Evolutionary conservation across 1,140 invertebrate species (phyloP), one percentile per base, ranked within the genome.

Genomic region (Lucilia sericata): DNA sequence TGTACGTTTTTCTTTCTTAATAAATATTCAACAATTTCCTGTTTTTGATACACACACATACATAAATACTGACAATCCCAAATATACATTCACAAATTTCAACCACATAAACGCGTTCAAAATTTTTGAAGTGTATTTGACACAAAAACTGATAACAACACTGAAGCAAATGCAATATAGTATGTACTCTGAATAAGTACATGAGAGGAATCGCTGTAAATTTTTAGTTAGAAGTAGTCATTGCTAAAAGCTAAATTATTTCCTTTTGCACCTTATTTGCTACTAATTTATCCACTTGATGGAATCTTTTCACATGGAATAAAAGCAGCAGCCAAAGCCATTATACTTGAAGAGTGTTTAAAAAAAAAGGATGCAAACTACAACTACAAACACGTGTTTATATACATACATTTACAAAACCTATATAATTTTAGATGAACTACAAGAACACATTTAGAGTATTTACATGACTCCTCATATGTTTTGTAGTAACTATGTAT

Each of bases 21-120:
- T 70, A 70, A 70, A 70, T 70, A 70, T 70, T 70, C 65, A 70
- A 70, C 65, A 70, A 70, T 70, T 70, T 70, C 65, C 17, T 55
- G 7, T 14, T 55, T 42, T 42, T 42, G 0, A 8, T 42, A 42
- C 55, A n/a, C 65, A 9, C 21, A 70, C 19, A 4, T 30, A 30
- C 25, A 30, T 30, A 30, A 1, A 30, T 30, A 30, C 25, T 30
- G 1, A 2, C 3, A 30, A 30, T 30, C 25, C 25, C 25, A 30
- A 30, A 30, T 3, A 30, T 30, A 3, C 25, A 70, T 9, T 17
- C n/a, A 70, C 2, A 70, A 0, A 55, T 55, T 55, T 55, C 13
- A 70, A 25, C 19, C n/a, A 70, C n/a, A 21, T 21, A 25, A 21
- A 9, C 5, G 4, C 65, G 5, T 25, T 70, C 7, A 17, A 55